A percentile compares a stretch with the other conserved stretches of the same genome.
Evolutionary conservation across 2,113 vertebrate species (phyloP).

Genomic region (Ameiurus melas): DNA sequence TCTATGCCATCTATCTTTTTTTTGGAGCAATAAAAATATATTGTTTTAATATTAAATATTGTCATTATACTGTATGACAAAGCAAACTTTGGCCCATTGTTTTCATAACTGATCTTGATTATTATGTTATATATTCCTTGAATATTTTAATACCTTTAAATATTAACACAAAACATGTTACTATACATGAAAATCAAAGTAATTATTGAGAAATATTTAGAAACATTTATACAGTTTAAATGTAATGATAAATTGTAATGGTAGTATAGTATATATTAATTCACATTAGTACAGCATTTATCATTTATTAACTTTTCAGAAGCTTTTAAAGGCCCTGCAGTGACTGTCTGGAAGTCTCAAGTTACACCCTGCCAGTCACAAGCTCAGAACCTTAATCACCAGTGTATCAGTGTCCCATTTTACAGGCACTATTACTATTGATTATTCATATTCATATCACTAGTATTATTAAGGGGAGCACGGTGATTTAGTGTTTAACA

Average conservation of each 20-base stretch:
- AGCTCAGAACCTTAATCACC: background rate
- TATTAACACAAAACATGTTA: background rate
- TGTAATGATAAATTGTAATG: background rate
- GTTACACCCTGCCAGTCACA: background rate
- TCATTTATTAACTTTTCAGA: background rate
- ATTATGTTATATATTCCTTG: background rate
- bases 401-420: background rate
- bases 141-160: background rate
- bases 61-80: background rate
- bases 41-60: background rate
- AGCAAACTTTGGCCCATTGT: background rate
- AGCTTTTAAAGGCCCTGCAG: background rate
- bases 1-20: background rate
- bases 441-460: background rate
- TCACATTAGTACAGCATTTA: background rate
- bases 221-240: background rate
- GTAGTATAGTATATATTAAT: background rate
- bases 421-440: background rate
- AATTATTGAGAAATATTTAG: background rate
- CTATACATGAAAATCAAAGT: background rate
- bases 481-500: too few relatives aligned
- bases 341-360: background rate
- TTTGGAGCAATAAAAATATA: background rate
- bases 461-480: background rate
- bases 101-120: background rate